Evolutionary conservation across 2,113 vertebrate genomes (phyloP).

Genomic region (Anarhynchus alexandrinus): DNA sequence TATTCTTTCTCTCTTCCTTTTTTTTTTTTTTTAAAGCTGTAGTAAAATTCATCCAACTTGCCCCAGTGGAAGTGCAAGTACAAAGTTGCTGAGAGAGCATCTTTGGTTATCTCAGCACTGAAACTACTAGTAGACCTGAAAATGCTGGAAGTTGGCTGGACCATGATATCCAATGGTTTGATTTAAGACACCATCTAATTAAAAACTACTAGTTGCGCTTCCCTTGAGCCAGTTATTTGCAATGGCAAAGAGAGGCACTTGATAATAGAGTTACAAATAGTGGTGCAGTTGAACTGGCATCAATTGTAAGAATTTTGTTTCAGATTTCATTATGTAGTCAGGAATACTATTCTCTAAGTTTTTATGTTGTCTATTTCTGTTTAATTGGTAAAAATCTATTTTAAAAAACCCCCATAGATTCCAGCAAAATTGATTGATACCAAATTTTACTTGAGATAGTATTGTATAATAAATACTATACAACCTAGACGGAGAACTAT

Average conservation of each 20-base stretch:
- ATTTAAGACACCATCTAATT: not conserved
- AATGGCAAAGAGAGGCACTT: not conserved
- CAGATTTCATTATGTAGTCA: not conserved
- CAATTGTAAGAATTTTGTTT: not conserved
- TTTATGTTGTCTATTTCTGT: not conserved
- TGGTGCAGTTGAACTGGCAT: not conserved
- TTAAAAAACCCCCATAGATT: not conserved
- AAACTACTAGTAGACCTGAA: not conserved
- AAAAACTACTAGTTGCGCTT: not conserved
- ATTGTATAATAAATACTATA: not conserved
- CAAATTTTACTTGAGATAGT: not conserved
- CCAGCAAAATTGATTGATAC: not conserved
- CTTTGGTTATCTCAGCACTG: not conserved
- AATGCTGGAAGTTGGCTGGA: not conserved
- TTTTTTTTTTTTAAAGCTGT: not conserved
- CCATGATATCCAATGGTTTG: not conserved
- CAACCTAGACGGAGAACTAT: not conserved
- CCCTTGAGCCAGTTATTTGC: not conserved
- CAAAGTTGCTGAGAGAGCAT: not conserved
- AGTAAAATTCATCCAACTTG: not conserved
- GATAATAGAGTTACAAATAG: rapidly evolving
- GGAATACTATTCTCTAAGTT: not conserved
- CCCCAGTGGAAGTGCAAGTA: not conserved
- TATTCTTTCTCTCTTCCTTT: not conserved
- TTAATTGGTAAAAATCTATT: not conserved